Base-by-base conservation (phyloP, 1,140 invertebrate genomes). In the Polypedilum pembai region DNA sequence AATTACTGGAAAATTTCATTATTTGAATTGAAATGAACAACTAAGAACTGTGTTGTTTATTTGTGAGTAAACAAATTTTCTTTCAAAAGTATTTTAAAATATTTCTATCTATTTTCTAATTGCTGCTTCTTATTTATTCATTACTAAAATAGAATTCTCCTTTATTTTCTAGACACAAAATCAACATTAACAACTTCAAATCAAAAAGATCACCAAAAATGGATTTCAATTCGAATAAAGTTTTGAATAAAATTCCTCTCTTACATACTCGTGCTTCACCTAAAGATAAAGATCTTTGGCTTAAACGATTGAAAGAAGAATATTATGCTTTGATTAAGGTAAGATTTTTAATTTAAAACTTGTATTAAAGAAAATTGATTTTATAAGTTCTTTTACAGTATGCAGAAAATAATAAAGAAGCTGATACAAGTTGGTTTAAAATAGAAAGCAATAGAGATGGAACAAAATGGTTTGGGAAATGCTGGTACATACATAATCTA, bases 401-500 rank as follows among this genome's bases (percentile, higher is more conserved):
- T 87, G 95, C 98, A 2, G 89, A 98, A 85, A 98, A 95, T 80
- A 99, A 99, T 81, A 99, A 99, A 83, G 87, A 89, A 74, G 88
- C 92, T 0, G 97, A 98, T 79, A 98, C 97, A 83, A 98, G 99
- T 83, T 99, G 98, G 98, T 99, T 99, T 82, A 84, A 96, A 12
- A 81, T 99, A 8, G 97, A 99, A 84, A 98, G 96, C 0, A 99
- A 99, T 83, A 97, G 97, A 82, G 95, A 94, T 81, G 73, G 98
- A 2, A 99, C 97, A 1, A 90, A 91, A 80, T 99, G 98, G 98
- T 99, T 99, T 85, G 96, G 96, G 41, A 98, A 97, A 83, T 98
- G 96, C 82, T 98, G 96, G 96, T 94, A 94, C 78, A 94, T 98
- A 78, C 95, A 99, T 77, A 93, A 99, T 80, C 85, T 98, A 66